Percentiles rank a stretch among this genome's conserved stretches.
phyloP scores from a whole-genome alignment of 2,888 invertebrate species.

The Orgyia antiqua region DNA sequence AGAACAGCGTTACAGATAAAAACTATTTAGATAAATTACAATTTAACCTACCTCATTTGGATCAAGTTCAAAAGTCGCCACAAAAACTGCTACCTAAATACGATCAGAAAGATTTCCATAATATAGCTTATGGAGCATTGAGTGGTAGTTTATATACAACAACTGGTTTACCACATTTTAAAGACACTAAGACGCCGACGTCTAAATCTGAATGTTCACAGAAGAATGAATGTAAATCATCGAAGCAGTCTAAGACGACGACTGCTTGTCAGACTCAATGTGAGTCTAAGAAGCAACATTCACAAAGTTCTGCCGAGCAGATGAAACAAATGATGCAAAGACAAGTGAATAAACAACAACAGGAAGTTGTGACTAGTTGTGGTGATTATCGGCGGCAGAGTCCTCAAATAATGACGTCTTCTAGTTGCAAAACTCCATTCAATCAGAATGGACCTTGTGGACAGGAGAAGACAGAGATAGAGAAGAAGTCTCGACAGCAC shows the following conservation, averaged over 20 bases:
- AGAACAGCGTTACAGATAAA: conserved; percentile 70
- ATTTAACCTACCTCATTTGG: conserved; percentile 78
- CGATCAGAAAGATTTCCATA: conserved; percentile 70
- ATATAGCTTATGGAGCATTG: conserved; percentile 64
- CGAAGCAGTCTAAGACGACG: conserved; percentile 65
- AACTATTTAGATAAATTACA: conserved; percentile 79
- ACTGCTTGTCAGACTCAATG: conserved; percentile 69
- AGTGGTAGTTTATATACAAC: conserved; percentile 62
- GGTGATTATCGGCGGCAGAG: conserved; percentile 62
- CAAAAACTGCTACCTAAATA: conserved; percentile 76
- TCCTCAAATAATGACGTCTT: conserved; percentile 56
- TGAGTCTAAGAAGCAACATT: conserved; percentile 57
- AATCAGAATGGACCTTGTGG: conserved; percentile 58
- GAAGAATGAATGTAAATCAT: conserved; percentile 61
- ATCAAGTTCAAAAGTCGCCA: conserved; percentile 79
- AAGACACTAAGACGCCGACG: conserved; percentile 58
- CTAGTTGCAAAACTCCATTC: conserved; percentile 55
- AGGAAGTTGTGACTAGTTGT: conserved; percentile 55
- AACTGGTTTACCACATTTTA: conserved; percentile 60
- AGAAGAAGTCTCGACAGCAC: conserved; percentile 60
- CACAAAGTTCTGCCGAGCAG: conserved; percentile 48
- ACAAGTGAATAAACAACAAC: conserved; percentile 48
- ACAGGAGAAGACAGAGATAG: conserved; percentile 61
- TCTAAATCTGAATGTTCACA: conserved; percentile 62
- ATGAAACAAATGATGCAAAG: conserved; percentile 69